Evolutionary conservation across 2,113 vertebrate species (phyloP).

Genomic region (Trochalopteron elliotii): DNA sequence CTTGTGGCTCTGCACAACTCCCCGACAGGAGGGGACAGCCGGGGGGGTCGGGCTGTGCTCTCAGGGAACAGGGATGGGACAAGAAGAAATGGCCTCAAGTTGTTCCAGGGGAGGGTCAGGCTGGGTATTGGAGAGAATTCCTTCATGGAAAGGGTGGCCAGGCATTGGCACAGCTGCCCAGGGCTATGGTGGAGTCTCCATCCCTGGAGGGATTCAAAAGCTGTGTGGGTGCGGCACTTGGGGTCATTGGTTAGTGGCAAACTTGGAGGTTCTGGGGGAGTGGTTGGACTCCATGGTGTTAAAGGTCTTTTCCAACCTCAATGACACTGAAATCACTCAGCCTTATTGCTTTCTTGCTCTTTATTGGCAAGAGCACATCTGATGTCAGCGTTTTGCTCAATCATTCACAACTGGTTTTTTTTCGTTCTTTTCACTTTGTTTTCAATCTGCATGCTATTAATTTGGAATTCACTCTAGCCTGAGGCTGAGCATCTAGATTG

Average conservation of each 20-base stretch:
- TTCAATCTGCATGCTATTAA: neutral
- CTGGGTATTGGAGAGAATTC: neutral
- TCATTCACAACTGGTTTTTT: neutral
- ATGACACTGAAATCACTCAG: neutral
- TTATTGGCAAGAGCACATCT: neutral
- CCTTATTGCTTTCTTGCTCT: neutral
- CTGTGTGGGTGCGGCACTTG: fast-evolving
- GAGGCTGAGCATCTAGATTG: neutral
- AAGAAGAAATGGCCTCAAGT: neutral
- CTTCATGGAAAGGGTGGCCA: neutral
- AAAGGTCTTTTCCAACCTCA: neutral
- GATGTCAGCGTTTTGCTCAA: neutral
- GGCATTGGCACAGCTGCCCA: neutral
- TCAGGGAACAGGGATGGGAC: neutral
- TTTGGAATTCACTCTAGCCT: neutral
- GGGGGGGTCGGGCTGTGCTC: fast-evolving
- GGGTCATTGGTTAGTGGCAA: fast-evolving
- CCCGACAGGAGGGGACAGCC: neutral
- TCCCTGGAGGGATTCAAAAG: neutral
- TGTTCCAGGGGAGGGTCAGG: neutral
- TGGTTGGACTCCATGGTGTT: fast-evolving
- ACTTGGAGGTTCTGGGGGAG: neutral
- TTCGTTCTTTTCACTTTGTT: neutral
- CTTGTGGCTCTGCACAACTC: neutral
- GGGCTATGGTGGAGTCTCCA: neutral